A percentile compares a stretch with the other conserved stretches of the same genome.
Evolutionary conservation across 2,797 vertebrate species (phyloP).

Genomic region (Sebastes wilsoni): DNA sequence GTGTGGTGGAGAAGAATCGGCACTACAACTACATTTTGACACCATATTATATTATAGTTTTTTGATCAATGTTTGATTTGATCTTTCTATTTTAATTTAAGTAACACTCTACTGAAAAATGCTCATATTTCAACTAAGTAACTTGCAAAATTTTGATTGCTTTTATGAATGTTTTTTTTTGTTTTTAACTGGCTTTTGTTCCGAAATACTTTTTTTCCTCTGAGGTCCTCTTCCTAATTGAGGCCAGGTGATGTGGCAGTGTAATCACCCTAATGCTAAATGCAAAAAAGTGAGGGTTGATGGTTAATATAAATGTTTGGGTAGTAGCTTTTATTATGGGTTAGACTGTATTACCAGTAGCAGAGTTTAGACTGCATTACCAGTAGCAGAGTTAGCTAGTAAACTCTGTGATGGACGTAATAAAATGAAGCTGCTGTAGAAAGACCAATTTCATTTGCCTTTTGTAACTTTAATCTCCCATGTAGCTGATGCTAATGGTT

Average conservation of each 20-base stretch:
- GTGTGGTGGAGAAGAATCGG: neutral
- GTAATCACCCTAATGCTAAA: neutral
- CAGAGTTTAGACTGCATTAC: neutral
- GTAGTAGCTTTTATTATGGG: neutral
- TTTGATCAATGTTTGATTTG: neutral
- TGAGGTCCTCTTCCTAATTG: neutral
- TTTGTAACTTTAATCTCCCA: neutral
- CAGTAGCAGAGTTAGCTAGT: neutral
- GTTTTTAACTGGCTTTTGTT: neutral
- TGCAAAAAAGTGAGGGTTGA: neutral
- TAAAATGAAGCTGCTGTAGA: neutral
- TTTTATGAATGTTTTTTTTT: neutral
- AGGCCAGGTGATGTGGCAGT: neutral
- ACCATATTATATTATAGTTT: no score
- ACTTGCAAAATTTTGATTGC: neutral
- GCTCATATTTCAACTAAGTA: neutral
- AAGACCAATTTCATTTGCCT: neutral
- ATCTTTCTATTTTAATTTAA: neutral
- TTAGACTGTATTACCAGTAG: fast-evolving
- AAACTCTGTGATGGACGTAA: neutral
- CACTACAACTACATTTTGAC: neutral
- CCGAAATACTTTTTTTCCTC: neutral
- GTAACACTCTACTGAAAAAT: neutral
- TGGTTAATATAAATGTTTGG: neutral
- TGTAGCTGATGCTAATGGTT: neutral